A percentile compares a stretch with the other conserved stretches of the same genome.
Conservation (phyloP, 2,113 vertebrate genomes). For the Herpetotheres cachinnans region DNA sequence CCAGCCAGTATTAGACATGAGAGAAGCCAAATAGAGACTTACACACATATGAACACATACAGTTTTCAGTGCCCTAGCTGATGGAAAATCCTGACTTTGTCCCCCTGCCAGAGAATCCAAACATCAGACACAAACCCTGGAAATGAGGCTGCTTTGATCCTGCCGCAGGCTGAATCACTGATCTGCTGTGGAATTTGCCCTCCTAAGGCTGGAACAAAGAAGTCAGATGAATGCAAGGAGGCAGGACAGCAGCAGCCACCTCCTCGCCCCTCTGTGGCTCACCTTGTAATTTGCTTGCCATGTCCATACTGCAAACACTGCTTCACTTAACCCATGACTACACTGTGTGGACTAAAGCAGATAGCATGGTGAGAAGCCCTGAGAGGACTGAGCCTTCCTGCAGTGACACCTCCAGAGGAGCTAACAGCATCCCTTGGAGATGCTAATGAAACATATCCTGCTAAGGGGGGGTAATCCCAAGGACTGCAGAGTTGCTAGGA, state of each 20-base stretch:
- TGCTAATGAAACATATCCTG: slow-evolving; percentile 5
- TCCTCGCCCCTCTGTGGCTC: not conserved
- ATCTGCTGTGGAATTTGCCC: slow-evolving; percentile 48
- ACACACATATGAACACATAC: fast-evolving
- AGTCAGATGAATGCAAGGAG: not conserved
- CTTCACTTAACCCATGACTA: not conserved
- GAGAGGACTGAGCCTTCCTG: not conserved
- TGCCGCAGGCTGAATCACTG: not conserved
- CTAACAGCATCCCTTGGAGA: not conserved
- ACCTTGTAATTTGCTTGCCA: not conserved
- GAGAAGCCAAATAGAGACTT: not conserved
- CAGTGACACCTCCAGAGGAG: not conserved
- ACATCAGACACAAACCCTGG: not conserved
- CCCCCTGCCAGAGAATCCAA: not conserved
- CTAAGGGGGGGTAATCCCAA: not conserved
- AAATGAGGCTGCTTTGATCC: slow-evolving; percentile 44
- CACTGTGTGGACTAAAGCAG: not conserved
- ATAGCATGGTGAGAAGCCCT: not conserved
- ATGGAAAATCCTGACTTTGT: slow-evolving; percentile 21
- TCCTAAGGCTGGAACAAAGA: slow-evolving; percentile 46
- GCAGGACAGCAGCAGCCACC: not conserved
- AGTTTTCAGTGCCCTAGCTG: not conserved
- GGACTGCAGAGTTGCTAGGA: not conserved
- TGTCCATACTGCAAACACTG: not conserved
- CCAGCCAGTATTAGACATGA: not conserved